Conservation (phyloP, 2,113 vertebrate genomes). For the Coregonus clupeaformis region DNA sequence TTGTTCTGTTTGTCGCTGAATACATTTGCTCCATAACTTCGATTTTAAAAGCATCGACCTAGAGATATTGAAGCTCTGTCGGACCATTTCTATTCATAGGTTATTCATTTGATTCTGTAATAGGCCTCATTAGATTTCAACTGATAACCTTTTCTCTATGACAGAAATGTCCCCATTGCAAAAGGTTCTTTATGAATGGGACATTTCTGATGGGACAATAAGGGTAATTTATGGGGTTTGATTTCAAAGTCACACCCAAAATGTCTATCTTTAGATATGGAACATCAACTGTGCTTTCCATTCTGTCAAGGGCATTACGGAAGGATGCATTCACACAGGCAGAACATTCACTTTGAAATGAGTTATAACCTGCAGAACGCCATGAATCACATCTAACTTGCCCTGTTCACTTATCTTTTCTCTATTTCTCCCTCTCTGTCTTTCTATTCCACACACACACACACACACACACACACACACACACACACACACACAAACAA, state of each 20-base stretch:
- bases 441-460: not conserved
- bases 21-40: constrained; percentile 27
- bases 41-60: not conserved
- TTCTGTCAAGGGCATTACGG: constrained; percentile 69
- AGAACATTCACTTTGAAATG: constrained; percentile 67
- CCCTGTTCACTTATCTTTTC: constrained; percentile 10
- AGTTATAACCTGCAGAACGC: constrained; percentile 63
- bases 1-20: constrained; percentile 20
- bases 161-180: constrained; percentile 35
- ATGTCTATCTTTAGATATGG: constrained; percentile 65
- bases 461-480: not conserved
- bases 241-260: constrained; percentile 54
- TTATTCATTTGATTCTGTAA: constrained; percentile 31
- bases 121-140: constrained; percentile 10
- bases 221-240: constrained; percentile 60
- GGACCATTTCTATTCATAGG: constrained; percentile 41
- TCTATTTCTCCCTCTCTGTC: constrained; percentile 9
- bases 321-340: constrained; percentile 61
- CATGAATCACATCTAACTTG: constrained; percentile 62
- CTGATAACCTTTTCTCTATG: constrained; percentile 38
- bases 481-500: constrained; percentile 15
- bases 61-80: not conserved
- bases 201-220: constrained; percentile 48
- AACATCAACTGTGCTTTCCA: constrained; percentile 64
- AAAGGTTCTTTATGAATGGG: constrained; percentile 25